These are phyloP conservation scores for Bursaphelenchus mucronatus DNA, from an alignment of 1,140 invertebrate species.

Conservation along the genomic window DNA sequence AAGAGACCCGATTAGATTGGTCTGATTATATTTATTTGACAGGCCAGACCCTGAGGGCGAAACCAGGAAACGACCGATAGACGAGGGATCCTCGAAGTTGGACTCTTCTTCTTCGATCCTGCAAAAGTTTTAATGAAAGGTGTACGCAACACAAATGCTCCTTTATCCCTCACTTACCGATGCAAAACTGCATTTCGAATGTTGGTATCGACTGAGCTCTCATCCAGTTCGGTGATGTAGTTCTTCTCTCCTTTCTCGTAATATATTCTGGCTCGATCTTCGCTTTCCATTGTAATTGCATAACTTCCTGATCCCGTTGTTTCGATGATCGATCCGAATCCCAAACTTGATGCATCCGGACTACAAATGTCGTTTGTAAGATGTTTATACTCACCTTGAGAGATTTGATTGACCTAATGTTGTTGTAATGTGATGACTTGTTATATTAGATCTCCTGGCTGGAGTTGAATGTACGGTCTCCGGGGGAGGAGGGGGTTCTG, in stretches of 20 bases:
- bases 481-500: slow-evolving; percentile 21
- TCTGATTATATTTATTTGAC: slow-evolving; percentile 4
- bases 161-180: slow-evolving; percentile 4
- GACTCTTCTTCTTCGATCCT: slow-evolving; percentile 43
- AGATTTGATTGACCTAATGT: slow-evolving; percentile 31
- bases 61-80: slow-evolving; percentile 22
- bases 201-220: slow-evolving; percentile 20
- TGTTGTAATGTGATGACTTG: not conserved
- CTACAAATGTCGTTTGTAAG: slow-evolving; percentile 1
- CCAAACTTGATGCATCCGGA: slow-evolving; percentile 36
- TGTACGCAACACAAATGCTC: not conserved
- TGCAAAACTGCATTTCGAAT: slow-evolving; percentile 1
- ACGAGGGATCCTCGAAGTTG: slow-evolving; percentile 22
- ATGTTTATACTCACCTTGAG: slow-evolving; percentile 6
- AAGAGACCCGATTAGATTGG: slow-evolving; percentile 18
- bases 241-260: slow-evolving; percentile 32
- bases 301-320: slow-evolving; percentile 46
- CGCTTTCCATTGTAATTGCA: slow-evolving; percentile 27
- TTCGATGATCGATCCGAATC: slow-evolving; percentile 38
- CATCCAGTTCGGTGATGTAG: slow-evolving; percentile 23
- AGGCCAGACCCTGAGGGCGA: slow-evolving; percentile 18
- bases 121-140: slow-evolving; percentile 17
- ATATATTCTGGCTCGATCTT: slow-evolving; percentile 15
- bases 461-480: slow-evolving; percentile 2
- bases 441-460: slow-evolving; percentile 1